phyloP scores from a whole-genome alignment of 2,797 vertebrate genomes.

The Falco novaeseelandiae region DNA sequence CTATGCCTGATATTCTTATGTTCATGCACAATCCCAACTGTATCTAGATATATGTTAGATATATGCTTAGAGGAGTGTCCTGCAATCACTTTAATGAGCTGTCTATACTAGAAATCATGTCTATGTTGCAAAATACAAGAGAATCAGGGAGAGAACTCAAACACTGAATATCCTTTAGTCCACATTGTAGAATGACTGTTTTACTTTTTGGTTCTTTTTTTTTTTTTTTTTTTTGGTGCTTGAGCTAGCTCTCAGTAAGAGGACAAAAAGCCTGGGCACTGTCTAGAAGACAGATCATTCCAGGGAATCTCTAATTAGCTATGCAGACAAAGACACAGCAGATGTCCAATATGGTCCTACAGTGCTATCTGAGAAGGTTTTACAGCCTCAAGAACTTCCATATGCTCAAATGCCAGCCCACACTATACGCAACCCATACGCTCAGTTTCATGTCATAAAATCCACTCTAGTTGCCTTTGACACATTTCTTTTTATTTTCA shows the following conservation, averaged over 20 bases:
- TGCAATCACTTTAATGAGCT: not conserved
- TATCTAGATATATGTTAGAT: not conserved
- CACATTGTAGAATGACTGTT: not conserved
- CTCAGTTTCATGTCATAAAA: not conserved
- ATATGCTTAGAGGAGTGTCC: not conserved
- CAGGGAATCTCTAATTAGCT: not conserved
- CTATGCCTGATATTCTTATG: not conserved
- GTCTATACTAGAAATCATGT: not conserved
- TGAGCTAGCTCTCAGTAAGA: not conserved
- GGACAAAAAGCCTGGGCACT: not conserved
- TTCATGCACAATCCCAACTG: not conserved
- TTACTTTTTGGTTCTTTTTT: not conserved
- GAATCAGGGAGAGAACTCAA: not conserved
- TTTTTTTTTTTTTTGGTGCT: not conserved
- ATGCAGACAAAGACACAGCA: not conserved
- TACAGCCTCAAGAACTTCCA: not conserved
- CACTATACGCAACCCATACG: not conserved
- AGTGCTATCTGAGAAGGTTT: not conserved
- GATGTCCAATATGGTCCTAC: not conserved
- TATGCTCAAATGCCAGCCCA: not conserved
- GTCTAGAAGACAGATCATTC: not conserved
- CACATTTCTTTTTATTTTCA: not conserved
- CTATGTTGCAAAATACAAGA: not conserved
- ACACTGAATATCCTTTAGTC: not conserved
- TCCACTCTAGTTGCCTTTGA: not conserved